phyloP scores from a whole-genome alignment of 2,797 vertebrate genomes.

The Varecia variegata region DNA sequence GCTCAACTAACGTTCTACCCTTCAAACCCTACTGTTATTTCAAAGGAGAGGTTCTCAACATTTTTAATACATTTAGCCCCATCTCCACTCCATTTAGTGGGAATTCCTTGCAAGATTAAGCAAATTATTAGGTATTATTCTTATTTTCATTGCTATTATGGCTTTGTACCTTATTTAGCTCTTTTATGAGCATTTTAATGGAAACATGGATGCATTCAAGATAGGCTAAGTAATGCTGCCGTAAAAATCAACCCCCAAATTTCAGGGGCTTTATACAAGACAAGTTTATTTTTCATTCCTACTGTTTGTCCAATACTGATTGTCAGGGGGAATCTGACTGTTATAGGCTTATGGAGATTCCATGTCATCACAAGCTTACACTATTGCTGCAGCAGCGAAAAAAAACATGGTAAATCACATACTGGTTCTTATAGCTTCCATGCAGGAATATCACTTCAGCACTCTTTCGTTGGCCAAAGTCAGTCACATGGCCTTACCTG shows the following conservation, averaged over 20 bases:
- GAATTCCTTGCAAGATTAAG: slow-evolving; percentile 14
- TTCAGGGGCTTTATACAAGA: neutral
- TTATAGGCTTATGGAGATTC: neutral
- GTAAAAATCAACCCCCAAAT: neutral
- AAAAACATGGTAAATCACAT: neutral
- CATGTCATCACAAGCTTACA: neutral
- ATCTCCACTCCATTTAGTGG: neutral
- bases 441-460: neutral
- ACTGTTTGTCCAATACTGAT: neutral
- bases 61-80: neutral
- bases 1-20: neutral
- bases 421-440: neutral
- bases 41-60: neutral
- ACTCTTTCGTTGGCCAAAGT: neutral
- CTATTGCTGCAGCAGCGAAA: neutral
- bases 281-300: neutral
- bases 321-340: neutral
- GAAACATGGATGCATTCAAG: neutral
- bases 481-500: neutral
- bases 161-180: slow-evolving; percentile 31
- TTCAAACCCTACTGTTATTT: neutral
- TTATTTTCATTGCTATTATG: neutral
- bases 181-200: slow-evolving; percentile 51
- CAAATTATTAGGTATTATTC: neutral
- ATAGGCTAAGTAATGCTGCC: neutral